Conservation (phyloP, 2,797 vertebrate genomes). For the Galago senegalensis region DNA sequence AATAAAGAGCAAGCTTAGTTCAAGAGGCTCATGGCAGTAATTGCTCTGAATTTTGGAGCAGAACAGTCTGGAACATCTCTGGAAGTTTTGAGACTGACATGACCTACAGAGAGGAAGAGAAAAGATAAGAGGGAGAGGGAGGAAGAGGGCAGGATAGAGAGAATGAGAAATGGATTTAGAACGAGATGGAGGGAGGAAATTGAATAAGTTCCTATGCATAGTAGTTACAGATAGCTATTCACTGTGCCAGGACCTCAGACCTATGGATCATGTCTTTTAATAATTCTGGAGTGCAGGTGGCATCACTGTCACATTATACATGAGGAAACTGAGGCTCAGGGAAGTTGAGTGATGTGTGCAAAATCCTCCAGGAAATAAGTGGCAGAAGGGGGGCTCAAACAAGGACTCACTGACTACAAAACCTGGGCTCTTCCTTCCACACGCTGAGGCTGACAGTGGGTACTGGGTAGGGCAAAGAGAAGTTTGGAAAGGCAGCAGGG, state of each 20-base stretch:
- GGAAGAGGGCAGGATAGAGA: background rate
- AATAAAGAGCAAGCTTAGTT: constrained; percentile 37
- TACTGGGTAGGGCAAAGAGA: constrained; percentile 1
- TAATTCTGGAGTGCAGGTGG: background rate
- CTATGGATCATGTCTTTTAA: background rate
- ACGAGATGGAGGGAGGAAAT: background rate
- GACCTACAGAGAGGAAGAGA: background rate
- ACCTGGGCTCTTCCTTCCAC: background rate
- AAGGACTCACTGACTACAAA: background rate
- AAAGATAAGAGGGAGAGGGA: background rate
- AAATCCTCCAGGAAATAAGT: constrained; percentile 17
- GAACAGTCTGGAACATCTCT: background rate
- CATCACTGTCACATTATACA: background rate
- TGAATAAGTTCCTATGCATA: background rate
- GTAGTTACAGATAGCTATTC: background rate
- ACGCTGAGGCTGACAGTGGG: background rate
- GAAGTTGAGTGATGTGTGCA: background rate
- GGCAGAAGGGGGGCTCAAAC: background rate
- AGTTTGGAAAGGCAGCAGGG: background rate
- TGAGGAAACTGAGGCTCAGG: constrained; percentile 29
- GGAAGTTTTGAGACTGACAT: background rate
- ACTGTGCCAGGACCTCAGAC: constrained; percentile 21
- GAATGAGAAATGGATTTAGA: background rate
- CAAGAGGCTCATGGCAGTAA: background rate
- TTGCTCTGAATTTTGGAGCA: constrained; percentile 23